Evolutionary conservation across 2,888 invertebrate genomes (phyloP).

Genomic region (Drosophila bunnanda): DNA sequence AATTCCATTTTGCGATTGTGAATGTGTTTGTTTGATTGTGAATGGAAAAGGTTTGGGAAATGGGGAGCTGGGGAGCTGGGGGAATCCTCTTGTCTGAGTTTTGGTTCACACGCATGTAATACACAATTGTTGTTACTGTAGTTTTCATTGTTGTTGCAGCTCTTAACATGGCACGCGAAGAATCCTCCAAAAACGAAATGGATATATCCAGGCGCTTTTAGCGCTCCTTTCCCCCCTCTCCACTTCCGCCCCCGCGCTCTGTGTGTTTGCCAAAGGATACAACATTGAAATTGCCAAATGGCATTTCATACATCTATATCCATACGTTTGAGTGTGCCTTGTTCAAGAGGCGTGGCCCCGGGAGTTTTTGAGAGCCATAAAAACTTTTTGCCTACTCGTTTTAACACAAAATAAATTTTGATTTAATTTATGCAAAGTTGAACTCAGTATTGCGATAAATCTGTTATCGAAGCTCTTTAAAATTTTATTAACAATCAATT

Average conservation of each 20-base stretch:
- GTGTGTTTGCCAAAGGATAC: slow-evolving; percentile 57
- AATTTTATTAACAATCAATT: not conserved
- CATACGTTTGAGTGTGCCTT: slow-evolving; percentile 13
- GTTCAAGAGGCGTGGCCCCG: slow-evolving; percentile 20
- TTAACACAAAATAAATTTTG: not conserved
- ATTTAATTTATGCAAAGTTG: slow-evolving; percentile 2
- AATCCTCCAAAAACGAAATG: slow-evolving; percentile 76
- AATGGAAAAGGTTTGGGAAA: slow-evolving; percentile 43
- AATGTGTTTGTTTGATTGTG: slow-evolving; percentile 71
- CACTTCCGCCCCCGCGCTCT: not conserved
- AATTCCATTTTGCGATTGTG: slow-evolving; percentile 40
- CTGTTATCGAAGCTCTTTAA: not conserved
- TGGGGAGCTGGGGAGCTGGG: slow-evolving; percentile 21
- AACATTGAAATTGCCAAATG: slow-evolving; percentile 69
- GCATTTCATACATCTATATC: slow-evolving; percentile 42
- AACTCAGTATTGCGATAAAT: not conserved
- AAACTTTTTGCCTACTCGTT: slow-evolving; percentile 12
- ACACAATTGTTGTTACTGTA: slow-evolving; percentile 50
- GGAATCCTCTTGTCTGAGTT: slow-evolving; percentile 51
- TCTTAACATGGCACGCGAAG: slow-evolving; percentile 76
- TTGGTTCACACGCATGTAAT: slow-evolving; percentile 71
- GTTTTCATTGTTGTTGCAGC: slow-evolving; percentile 60
- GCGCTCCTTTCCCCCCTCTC: slow-evolving; percentile 50
- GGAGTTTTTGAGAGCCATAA: slow-evolving; percentile 5
- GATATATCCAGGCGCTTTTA: slow-evolving; percentile 62